A percentile compares a stretch with the other conserved stretches of the same genome.
Conservation (phyloP, 2,797 vertebrate species). For the Urocyon cinereoargenteus region DNA sequence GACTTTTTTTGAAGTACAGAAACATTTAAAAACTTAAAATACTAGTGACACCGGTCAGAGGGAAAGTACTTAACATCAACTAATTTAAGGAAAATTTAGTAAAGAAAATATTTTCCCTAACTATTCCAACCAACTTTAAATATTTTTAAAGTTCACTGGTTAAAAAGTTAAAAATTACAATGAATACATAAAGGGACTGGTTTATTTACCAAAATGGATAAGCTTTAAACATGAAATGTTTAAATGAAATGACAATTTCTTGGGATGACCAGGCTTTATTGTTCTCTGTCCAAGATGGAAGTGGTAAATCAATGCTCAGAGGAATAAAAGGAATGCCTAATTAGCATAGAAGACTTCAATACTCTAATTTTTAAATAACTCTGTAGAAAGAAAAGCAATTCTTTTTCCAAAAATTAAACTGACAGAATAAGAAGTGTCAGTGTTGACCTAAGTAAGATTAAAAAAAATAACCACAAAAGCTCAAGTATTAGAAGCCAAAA, state of each 20-base stretch:
- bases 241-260: neutral
- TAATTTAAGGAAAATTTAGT: neutral
- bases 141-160: neutral
- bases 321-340: neutral
- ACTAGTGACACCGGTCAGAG: neutral
- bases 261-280: neutral
- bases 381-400: neutral
- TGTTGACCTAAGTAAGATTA: neutral
- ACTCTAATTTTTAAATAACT: neutral
- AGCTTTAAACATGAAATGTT: neutral
- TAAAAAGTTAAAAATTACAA: neutral
- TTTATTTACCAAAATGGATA: neutral
- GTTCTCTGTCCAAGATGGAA: neutral
- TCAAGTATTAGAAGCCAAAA: slow-evolving; percentile 21
- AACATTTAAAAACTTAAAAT: neutral
- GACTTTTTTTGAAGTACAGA: neutral
- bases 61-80: neutral
- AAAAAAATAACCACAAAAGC: neutral
- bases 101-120: neutral
- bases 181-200: neutral
- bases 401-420: neutral
- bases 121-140: neutral
- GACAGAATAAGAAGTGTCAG: neutral
- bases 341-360: neutral
- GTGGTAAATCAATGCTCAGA: neutral